Evolutionary conservation across 2,888 invertebrate species (phyloP).

Genomic region (Perithous albicinctus): DNA sequence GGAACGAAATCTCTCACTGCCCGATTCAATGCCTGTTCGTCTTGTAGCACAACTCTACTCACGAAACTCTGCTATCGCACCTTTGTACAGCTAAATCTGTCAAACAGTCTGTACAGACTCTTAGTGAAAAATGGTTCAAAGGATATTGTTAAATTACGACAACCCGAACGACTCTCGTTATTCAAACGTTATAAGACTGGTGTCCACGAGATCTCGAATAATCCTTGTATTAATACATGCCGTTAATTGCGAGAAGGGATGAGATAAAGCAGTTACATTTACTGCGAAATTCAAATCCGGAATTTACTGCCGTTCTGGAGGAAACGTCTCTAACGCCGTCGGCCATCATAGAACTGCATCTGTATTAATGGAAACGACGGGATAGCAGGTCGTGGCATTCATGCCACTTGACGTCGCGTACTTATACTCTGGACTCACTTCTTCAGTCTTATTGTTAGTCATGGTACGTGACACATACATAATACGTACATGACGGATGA

Average conservation of each 20-base stretch:
- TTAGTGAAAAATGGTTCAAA: conserved; percentile 34
- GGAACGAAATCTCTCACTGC: conserved; percentile 48
- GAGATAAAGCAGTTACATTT: neutral
- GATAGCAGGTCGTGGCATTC: neutral
- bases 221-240: conserved; percentile 12
- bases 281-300: conserved; percentile 10
- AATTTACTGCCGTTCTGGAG: conserved; percentile 1
- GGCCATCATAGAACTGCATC: neutral
- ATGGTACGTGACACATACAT: neutral
- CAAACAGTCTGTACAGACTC: conserved; percentile 23
- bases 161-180: neutral
- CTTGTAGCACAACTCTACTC: conserved; percentile 7
- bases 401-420: neutral
- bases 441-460: too few relatives aligned
- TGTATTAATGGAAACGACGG: neutral
- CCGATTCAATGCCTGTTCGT: conserved; percentile 25
- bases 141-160: conserved; percentile 34
- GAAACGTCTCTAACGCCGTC: neutral
- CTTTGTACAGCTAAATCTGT: conserved; percentile 35
- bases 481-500: too few relatives aligned
- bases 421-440: neutral
- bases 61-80: conserved; percentile 27
- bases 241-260: neutral
- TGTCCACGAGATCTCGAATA: neutral
- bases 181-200: conserved; percentile 25